Percentiles rank a stretch among this genome's conserved stretches.
These are phyloP conservation scores for Phaenicophaeus curvirostris DNA, from an alignment of 2,797 vertebrate genomes.

Conservation along the genomic window DNA sequence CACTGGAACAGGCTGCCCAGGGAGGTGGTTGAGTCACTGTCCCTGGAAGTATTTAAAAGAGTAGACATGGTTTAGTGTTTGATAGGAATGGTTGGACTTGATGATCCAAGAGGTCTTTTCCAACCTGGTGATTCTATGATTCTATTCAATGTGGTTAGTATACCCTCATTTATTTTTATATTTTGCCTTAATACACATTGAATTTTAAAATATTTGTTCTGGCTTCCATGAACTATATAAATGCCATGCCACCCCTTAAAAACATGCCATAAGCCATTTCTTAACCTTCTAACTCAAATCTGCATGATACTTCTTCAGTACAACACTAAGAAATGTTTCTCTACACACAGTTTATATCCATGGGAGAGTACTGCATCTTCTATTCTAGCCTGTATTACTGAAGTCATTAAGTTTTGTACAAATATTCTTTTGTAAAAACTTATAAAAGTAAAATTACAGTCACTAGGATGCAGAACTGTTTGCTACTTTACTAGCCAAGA, in stretches of 20 bases:
- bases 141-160: constrained; percentile 65
- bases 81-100: too few species aligned
- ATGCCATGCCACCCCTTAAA: constrained; percentile 17
- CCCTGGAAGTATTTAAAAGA: too few species aligned
- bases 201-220: constrained; percentile 51
- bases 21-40: too few species aligned
- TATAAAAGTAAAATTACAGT: neutral
- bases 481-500: neutral
- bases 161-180: constrained; percentile 69
- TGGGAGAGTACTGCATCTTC: neutral
- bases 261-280: neutral
- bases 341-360: neutral
- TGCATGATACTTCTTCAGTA: neutral
- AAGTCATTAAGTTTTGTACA: neutral
- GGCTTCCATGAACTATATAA: constrained; percentile 7
- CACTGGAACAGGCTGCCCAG: too few species aligned
- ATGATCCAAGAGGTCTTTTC: too few species aligned
- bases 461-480: neutral
- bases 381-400: neutral
- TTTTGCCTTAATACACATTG: constrained; percentile 47
- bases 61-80: too few species aligned
- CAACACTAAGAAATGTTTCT: neutral
- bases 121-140: too few species aligned
- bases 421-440: neutral
- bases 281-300: neutral